Base-by-base conservation (phyloP, 2,888 invertebrate genomes). In the Zaprionus obscuricornis region DNA sequence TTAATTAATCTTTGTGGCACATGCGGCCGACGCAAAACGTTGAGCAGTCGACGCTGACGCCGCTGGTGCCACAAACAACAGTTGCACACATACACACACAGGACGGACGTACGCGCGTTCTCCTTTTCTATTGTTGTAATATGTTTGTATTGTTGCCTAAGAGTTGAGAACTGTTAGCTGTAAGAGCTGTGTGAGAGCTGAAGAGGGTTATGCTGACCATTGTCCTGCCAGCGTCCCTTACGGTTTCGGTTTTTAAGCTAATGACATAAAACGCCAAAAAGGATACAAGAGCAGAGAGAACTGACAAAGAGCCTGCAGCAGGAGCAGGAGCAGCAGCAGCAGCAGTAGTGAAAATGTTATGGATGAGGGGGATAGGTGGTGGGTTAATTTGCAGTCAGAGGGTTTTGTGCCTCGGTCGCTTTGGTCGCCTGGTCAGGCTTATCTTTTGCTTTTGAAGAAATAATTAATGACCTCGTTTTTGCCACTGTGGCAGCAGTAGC, bases 401-500 rank as follows among this genome's bases (percentile, higher is more conserved):
- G n/a, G n/a, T n/a, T 24, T 67, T 51, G 65, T 13, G 50, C 5
- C 13, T 18, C 11, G 43, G 18, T 45, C 43, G 52, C 14, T 36
- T 2, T 18, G 52, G 49, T 55, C 55, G 63, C 74, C 81, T 62
- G 74, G 76, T 57, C 51, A 50, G 70, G 86, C 86, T 88, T 88
- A 88, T 88, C 88, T 89, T 79, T 76, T 83, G 76, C 75, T 85
- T 88, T 85, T 88, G 87, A 88, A 88, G 87, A 89, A 89, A 89
- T 89, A 89, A 89, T 89, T 89, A 89, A 89, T 89, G 89, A 89
- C 89, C 89, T 87, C 82, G 88, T 87, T 88, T 88, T 88, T 88
- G 87, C 86, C 86, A 83, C 82, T 83, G 82, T 69, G 72, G 34
- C 67, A 40, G 16, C 42, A 31, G 33, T 7, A 17, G 5, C 45